Base-by-base conservation (phyloP, 2,113 vertebrate species). In the Amblyornis subalaris region DNA sequence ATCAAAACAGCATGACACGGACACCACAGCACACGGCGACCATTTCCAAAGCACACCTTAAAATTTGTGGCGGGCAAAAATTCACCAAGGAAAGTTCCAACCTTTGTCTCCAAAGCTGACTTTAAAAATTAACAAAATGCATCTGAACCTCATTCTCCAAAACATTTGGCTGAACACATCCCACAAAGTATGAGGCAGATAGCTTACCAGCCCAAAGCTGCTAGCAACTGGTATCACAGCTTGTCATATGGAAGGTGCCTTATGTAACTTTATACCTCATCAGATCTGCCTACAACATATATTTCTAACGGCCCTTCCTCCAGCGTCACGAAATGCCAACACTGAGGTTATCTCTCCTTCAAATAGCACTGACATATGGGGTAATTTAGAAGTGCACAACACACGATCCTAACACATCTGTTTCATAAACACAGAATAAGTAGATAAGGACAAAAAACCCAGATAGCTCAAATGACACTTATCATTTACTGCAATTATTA, bases 401-500 rank as follows among this genome's bases (percentile, higher is more conserved):
- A 91, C 86, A 81, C 48, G 45, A 79, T 94, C 82, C 82, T 90
- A 81, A 96, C 73, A 85, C 55, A 79, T 87, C 67, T 88, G 51
- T 72, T 97, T 94, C 84, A 75, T 85, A 94, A 96, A 95, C 89
- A 92, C 77, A 58, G 69, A 81, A 40, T 53, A 96, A 72, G 90
- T 20, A 95, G 95, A 70, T 90, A 79, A 85, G 81, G 58, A 82
- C n/a, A 76, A 73, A 79, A 83, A 91, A 65, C 31, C 9, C 58
- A 73, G 42, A 62, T 6, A 78, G 80, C 64, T 85, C 88, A 89
- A 96, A 90, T 45, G 57, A 93, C 69, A 57, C 74, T 88, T 76
- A 72, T 8, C 2, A 69, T 44, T 70, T 60, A 54, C 33, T 36
- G 71, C 29, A 70, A 23, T 40, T 88, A 88, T 66, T 83, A 51